These are phyloP conservation scores for Grantiella picta DNA, from an alignment of 2,113 vertebrate genomes.

Conservation along the genomic window DNA sequence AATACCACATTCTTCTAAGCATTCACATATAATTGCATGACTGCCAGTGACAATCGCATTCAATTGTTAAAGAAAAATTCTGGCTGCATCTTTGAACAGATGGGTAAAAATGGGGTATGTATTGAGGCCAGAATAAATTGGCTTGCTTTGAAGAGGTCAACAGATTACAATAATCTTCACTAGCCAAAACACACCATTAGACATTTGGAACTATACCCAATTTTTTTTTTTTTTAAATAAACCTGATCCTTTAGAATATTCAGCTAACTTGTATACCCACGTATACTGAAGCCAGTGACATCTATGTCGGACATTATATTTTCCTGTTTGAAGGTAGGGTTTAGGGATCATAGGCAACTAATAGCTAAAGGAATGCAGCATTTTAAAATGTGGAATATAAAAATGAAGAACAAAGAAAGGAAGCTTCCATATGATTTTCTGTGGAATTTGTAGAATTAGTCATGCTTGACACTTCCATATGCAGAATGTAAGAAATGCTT, in stretches of 20 bases:
- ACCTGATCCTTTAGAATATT: background rate
- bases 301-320: background rate
- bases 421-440: background rate
- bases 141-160: slow-evolving; percentile 23
- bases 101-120: slow-evolving; percentile 1
- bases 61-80: slow-evolving; percentile 18
- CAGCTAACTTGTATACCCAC: background rate
- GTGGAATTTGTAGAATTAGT: background rate
- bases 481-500: background rate
- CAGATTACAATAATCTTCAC: slow-evolving; percentile 26
- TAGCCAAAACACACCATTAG: slow-evolving; percentile 32
- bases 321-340: background rate
- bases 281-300: background rate
- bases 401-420: background rate
- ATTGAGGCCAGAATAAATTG: slow-evolving; percentile 25
- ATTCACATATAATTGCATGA: slow-evolving; percentile 3
- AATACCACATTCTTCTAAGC: slow-evolving; percentile 15
- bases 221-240: background rate
- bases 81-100: slow-evolving; percentile 25
- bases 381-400: background rate
- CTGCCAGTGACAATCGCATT: background rate
- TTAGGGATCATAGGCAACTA: background rate
- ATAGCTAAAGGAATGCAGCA: background rate
- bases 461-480: background rate
- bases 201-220: background rate